Evolutionary conservation across 2,113 vertebrate genomes (phyloP), one percentile per base, ranked within the genome.

Genomic region (Laticauda colubrina): DNA sequence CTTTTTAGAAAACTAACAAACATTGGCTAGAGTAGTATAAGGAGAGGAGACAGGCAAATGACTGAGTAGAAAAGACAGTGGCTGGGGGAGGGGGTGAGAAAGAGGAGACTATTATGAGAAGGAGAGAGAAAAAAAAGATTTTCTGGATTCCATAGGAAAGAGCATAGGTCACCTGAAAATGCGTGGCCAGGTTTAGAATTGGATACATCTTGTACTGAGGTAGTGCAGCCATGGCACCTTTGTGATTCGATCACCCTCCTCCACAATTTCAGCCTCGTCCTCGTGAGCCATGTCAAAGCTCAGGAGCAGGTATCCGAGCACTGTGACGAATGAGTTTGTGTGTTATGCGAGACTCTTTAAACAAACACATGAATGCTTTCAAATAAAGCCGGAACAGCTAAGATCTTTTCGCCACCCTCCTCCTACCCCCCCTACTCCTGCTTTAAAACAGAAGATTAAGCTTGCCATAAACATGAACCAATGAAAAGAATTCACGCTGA

Each of bases 391-490:
- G 85, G 85, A 97, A 96, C 97, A 96, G 96, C 94, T 96, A 97
- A 96, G 95, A 97, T 97, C 97, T 92, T 64, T 88, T 15, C 34
- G 34, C 48, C 93, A 95, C 91, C 91, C 86, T 39, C 24, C 61
- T 51, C 9, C 21, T 61, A 90, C 89, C 91, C 39, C 29, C 48
- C 0, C 48, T 6, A 48, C 91, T 39, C 91, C 4, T 2, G 93
- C 96, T 95, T 95, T 85, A 95, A 96, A 97, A 97, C 96, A 98
- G 97, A 97, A 97, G 97, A 98, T 98, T 97, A 97, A 97, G 96
- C 97, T 97, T 97, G 96, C 97, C 97, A 96, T 97, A 97, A 97
- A 97, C 97, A 97, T 95, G 97, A 98, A 97, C 97, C 97, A 98
- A 97, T 97, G 97, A 97, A 98, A 98, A 97, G 97, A 96, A 97